These are phyloP conservation scores for Puma concolor DNA, from an alignment of 2,113 vertebrate species.

Conservation along the genomic window DNA sequence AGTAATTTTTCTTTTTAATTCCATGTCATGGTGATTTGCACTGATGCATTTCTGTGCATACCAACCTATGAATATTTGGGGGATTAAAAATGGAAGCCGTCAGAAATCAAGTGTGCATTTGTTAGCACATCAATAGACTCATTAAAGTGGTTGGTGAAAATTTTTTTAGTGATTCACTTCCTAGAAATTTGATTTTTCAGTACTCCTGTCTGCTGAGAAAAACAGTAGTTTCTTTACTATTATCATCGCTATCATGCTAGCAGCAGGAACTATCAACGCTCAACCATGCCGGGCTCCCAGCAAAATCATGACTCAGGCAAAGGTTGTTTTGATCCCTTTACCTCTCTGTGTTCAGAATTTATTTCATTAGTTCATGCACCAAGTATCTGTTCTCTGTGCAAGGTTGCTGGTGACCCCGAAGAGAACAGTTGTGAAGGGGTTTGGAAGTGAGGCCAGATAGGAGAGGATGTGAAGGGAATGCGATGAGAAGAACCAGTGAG, in stretches of 20 bases:
- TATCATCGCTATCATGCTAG: neutral
- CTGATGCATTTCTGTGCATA: neutral
- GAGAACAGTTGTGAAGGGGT: neutral
- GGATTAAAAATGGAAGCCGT: neutral
- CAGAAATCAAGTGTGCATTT: slow-evolving; percentile 42
- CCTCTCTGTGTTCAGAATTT: neutral
- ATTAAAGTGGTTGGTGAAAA: neutral
- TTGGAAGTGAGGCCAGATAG: neutral
- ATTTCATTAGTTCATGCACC: neutral
- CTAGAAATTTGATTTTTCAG: slow-evolving; percentile 4
- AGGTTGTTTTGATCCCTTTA: neutral
- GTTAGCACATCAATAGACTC: neutral
- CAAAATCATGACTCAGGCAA: neutral
- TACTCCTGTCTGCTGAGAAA: neutral
- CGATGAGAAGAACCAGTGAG: neutral
- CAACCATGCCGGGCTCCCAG: neutral
- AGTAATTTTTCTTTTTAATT: neutral
- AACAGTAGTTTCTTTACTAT: neutral
- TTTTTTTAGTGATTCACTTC: neutral
- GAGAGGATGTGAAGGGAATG: neutral
- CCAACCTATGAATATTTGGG: neutral
- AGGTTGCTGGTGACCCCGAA: neutral
- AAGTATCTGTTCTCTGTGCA: neutral
- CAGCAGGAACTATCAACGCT: neutral
- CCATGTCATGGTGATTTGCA: neutral